Base-by-base conservation (phyloP, 2,113 vertebrate genomes). In the Craseonycteris thonglongyai region DNA sequence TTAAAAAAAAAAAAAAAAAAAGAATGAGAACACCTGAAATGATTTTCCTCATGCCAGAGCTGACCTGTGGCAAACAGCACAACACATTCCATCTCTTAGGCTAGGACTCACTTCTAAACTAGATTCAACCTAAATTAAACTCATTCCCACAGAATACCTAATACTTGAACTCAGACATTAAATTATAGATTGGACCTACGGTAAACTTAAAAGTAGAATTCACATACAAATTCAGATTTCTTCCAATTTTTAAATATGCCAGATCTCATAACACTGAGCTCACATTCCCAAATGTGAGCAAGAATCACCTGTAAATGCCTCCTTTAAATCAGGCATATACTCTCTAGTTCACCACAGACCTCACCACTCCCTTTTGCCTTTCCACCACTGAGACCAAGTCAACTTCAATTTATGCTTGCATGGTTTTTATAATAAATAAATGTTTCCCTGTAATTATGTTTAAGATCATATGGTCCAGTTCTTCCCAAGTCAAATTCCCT, bases 201-300 rank as follows among this genome's bases (percentile, higher is more conserved):
- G n/a, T n/a, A 89, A 93, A 90, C 54, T 45, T 66, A 71, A 87
- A 80, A 84, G 82, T 15, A 42, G 22, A 88, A n/a, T 61, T 95
- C 81, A 90, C 49, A 68, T 22, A 61, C 54, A 86, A 78, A 87
- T 65, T 69, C 19, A 88, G 49, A 69, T 83, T 83, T 90, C 72
- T 93, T 76, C 40, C 35, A 83, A 7, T 61, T 82, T 88, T 93
- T 91, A 63, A 78, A 79, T 56, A 87, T 51, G 40, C 38, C 68
- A 33, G 42, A 89, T 68, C 40, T 45, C 2, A 0, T 30, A 68
- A 74, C 56, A 59, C 68, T 45, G n/a, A 61, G 35, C 42, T 76
- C 68, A 90, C 18, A 40, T 87, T 65, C 61, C n/a, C 88, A 93
- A 65, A 61, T 0, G n/a, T n/a, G n/a, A 72, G 65, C 38, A 58